Percentiles rank a stretch among this genome's conserved stretches.
Conservation (phyloP, 2,888 invertebrate genomes). For the Panzeria rudis region DNA sequence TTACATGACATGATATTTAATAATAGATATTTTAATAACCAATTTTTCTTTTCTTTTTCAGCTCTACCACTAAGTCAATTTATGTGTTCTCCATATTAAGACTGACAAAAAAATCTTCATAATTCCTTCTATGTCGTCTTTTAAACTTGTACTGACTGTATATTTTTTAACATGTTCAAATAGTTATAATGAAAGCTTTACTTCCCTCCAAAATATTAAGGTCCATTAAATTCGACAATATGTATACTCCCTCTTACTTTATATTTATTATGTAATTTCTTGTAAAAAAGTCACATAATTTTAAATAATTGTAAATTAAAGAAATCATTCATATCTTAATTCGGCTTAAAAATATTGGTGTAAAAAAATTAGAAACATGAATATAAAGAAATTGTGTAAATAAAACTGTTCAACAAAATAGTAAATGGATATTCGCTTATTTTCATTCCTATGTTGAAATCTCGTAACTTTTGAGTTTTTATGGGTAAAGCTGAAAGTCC, state of each 20-base stretch:
- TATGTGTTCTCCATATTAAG: constrained; percentile 40
- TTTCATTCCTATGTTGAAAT: too few species aligned
- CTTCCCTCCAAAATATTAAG: constrained; percentile 36
- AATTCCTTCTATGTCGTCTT: constrained; percentile 7
- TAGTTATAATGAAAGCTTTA: constrained; percentile 16
- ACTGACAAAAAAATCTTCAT: constrained; percentile 21
- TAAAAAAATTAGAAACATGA: too few species aligned
- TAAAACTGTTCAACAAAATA: too few species aligned
- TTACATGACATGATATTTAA: too few species aligned
- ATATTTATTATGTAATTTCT: neutral
- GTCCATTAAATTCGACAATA: constrained; percentile 2
- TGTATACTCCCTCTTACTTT: neutral
- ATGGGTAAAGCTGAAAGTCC: too few species aligned
- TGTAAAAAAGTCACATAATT: neutral
- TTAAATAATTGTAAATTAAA: neutral
- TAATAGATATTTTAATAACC: too few species aligned
- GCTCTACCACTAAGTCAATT: constrained; percentile 1
- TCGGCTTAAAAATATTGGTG: too few species aligned
- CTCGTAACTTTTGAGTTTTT: too few species aligned
- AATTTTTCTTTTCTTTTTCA: constrained; percentile 35
- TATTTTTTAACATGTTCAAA: constrained; percentile 28
- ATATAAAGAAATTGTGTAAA: too few species aligned
- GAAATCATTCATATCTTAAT: neutral
- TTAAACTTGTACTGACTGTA: neutral
- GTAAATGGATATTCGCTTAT: too few species aligned